A percentile compares a stretch with the other conserved stretches of the same genome.
phyloP scores from a whole-genome alignment of 2,888 invertebrate species.

The Strigamia transsilvanica region DNA sequence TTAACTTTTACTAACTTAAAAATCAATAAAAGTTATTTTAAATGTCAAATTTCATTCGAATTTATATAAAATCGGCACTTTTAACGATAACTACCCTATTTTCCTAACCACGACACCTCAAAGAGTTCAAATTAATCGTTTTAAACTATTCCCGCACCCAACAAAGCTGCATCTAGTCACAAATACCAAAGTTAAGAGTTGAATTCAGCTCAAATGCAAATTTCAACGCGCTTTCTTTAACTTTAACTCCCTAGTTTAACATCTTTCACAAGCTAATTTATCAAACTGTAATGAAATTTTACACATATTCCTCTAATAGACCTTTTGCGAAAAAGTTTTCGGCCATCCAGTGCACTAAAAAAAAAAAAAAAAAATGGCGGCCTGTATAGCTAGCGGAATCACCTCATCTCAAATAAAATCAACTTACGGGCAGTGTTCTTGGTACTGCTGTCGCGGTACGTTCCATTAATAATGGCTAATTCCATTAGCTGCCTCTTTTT shows the following conservation, averaged over 20 bases:
- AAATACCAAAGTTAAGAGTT: too few species aligned
- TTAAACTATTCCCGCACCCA: too few species aligned
- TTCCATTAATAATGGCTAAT: constrained; percentile 99
- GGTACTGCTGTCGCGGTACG: constrained; percentile 94
- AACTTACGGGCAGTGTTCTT: constrained; percentile 66
- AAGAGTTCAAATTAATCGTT: too few species aligned
- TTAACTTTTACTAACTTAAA: not conserved
- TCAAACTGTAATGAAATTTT: constrained; percentile 9
- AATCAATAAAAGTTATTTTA: not conserved
- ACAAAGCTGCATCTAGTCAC: too few species aligned
- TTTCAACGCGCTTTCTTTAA: not conserved
- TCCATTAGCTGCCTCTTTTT: constrained; percentile 99
- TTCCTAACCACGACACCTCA: too few species aligned
- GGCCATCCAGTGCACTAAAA: constrained; percentile 11
- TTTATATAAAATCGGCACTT: not conserved
- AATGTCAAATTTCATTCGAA: constrained; percentile 13
- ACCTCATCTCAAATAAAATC: not conserved
- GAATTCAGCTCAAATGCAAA: too few species aligned
- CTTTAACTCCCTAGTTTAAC: not conserved
- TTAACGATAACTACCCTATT: too few species aligned
- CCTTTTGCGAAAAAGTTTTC: constrained; percentile 21
- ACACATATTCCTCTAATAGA: not conserved
- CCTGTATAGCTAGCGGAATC: constrained; percentile 54
- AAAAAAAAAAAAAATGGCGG: constrained; percentile 46
- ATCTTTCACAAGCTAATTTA: not conserved